These are phyloP conservation scores for Celastrina argiolus DNA, from an alignment of 2,888 invertebrate genomes.

Conservation along the genomic window DNA sequence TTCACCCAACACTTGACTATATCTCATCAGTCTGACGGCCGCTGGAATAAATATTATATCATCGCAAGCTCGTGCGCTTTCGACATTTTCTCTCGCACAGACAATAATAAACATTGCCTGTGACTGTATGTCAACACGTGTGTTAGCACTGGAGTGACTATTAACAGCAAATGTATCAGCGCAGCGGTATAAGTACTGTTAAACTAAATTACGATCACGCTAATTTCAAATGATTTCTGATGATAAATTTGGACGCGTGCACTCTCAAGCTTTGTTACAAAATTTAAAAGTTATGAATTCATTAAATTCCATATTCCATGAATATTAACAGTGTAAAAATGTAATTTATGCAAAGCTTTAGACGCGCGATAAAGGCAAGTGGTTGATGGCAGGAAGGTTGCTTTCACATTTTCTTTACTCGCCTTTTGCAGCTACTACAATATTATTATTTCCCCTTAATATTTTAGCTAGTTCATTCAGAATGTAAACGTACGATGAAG, in stretches of 20 bases:
- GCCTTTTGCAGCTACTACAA: too few relatives aligned
- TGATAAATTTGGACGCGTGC: neutral
- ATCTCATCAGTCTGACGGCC: constrained; percentile 18
- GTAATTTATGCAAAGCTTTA: too few relatives aligned
- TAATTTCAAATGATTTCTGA: neutral
- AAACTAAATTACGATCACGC: neutral
- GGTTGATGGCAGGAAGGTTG: too few relatives aligned
- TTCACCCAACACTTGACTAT: constrained; percentile 21
- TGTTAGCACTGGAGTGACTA: constrained; percentile 2
- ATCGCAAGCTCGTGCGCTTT: constrained; percentile 30
- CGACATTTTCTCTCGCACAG: constrained; percentile 22
- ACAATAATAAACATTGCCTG: constrained; percentile 15
- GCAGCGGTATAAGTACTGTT: neutral
- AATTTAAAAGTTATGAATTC: too few relatives aligned
- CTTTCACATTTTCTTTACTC: too few relatives aligned
- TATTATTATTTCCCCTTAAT: too few relatives aligned
- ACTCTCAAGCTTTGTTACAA: too few relatives aligned
- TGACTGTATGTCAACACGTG: constrained; percentile 17
- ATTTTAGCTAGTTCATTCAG: too few relatives aligned
- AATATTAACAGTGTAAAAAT: too few relatives aligned
- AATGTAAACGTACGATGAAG: too few relatives aligned
- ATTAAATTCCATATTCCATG: too few relatives aligned
- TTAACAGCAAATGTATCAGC: constrained; percentile 7
- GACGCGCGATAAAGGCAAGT: too few relatives aligned
- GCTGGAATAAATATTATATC: constrained; percentile 39